These are phyloP conservation scores for Hypomecis atomaria DNA, from an alignment of 2,888 invertebrate genomes.

Conservation along the genomic window DNA sequence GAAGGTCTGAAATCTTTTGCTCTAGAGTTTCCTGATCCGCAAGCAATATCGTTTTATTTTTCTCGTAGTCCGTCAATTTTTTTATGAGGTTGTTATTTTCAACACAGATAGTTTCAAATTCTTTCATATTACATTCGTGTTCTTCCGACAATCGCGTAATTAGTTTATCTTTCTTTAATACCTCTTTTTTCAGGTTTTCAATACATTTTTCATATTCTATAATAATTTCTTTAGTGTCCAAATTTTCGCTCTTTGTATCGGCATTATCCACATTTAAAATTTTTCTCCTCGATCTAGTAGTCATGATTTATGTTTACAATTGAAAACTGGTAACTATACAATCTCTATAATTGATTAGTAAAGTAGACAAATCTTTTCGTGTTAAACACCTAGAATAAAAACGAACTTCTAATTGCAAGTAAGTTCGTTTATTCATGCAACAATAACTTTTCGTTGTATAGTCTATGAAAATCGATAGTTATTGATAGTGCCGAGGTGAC, in stretches of 20 bases:
- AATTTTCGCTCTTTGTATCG: not conserved
- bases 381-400: no score
- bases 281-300: not conserved
- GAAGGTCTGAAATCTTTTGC: not conserved
- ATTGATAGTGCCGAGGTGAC: no score
- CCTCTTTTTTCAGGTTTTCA: no score
- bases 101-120: not conserved
- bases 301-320: no score
- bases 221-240: not conserved
- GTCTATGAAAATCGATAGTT: no score
- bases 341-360: no score
- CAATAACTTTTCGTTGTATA: no score
- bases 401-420: no score
- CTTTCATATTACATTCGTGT: not conserved
- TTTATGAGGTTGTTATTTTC: not conserved
- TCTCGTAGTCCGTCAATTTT: not conserved
- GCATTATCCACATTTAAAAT: not conserved
- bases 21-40: not conserved
- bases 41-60: not conserved
- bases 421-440: no score
- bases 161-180: no score
- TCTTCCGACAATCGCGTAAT: not conserved
- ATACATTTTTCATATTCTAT: not conserved
- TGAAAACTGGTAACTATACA: no score
- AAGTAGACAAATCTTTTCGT: no score